Evolutionary conservation across 1,140 invertebrate genomes (phyloP).

Genomic region (Rhopalosiphum padi): DNA sequence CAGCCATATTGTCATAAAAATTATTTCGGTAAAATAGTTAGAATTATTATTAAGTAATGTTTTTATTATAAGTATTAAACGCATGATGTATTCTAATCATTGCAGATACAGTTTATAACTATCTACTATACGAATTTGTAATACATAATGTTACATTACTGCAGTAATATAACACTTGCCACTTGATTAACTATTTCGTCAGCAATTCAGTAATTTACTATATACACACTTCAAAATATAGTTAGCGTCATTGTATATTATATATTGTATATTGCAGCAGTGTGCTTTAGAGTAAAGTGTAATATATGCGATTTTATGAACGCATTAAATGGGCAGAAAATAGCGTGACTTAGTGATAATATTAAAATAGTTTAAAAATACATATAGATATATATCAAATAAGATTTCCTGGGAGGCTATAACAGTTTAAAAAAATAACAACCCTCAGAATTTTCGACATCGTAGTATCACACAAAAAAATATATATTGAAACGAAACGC

Average conservation of each 20-base stretch:
- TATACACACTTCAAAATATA: constrained; percentile 6
- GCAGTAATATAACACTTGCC: not conserved
- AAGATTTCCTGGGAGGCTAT: not conserved
- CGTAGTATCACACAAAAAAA: not conserved
- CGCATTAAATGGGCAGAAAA: not conserved
- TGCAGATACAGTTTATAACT: constrained; percentile 2
- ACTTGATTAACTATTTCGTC: not conserved
- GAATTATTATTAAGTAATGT: not conserved
- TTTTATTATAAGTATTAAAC: not conserved
- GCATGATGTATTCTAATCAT: not conserved
- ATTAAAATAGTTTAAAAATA: no score
- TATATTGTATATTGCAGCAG: not conserved
- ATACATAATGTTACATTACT: not conserved
- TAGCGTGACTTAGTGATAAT: not conserved
- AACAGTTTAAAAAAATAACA: not conserved
- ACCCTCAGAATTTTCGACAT: not conserved
- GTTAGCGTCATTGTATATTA: not conserved
- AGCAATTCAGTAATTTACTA: not conserved
- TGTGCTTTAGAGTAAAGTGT: not conserved
- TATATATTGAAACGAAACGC: not conserved
- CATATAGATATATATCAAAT: not conserved
- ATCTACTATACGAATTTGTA: not conserved
- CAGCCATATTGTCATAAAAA: not conserved
- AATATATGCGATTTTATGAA: not conserved
- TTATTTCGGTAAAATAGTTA: not conserved